A percentile compares a stretch with the other conserved stretches of the same genome.
phyloP scores from a whole-genome alignment of 2,797 vertebrate species.

The Poliocrania exsul region DNA sequence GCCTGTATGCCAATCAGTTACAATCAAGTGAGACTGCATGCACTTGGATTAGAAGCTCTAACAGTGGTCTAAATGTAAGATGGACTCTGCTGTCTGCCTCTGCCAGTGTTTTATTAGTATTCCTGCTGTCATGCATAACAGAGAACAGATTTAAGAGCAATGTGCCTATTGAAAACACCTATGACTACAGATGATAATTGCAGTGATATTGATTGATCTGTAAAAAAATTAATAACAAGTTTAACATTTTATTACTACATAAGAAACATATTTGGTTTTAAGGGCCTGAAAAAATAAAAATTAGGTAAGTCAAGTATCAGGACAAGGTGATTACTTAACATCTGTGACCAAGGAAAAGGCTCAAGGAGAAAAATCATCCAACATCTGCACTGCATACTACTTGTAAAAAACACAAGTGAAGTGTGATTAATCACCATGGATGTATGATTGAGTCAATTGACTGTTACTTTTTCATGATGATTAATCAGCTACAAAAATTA shows the following conservation, averaged over 20 bases:
- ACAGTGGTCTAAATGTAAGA: slow-evolving; percentile 35
- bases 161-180: slow-evolving; percentile 61
- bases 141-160: slow-evolving; percentile 49
- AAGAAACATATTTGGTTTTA: slow-evolving; percentile 72
- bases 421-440: slow-evolving; percentile 86
- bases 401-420: slow-evolving; percentile 83
- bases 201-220: slow-evolving; percentile 69
- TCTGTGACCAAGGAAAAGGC: slow-evolving; percentile 84
- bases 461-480: slow-evolving; percentile 87
- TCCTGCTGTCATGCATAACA: slow-evolving; percentile 7
- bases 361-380: slow-evolving; percentile 81
- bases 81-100: slow-evolving; percentile 14
- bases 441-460: slow-evolving; percentile 87
- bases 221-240: slow-evolving; percentile 62
- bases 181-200: slow-evolving; percentile 63
- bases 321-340: slow-evolving; percentile 84
- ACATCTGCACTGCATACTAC: slow-evolving; percentile 83
- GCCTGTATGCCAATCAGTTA: not conserved
- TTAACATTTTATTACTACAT: slow-evolving; percentile 70
- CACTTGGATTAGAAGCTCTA: slow-evolving; percentile 25
- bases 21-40: slow-evolving; percentile 17
- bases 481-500: slow-evolving; percentile 88
- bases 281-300: slow-evolving; percentile 66
- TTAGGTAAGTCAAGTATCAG: slow-evolving; percentile 78
- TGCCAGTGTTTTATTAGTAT: slow-evolving; percentile 47